Conservation (phyloP, 2,888 invertebrate genomes). For the Phortica magna region DNA sequence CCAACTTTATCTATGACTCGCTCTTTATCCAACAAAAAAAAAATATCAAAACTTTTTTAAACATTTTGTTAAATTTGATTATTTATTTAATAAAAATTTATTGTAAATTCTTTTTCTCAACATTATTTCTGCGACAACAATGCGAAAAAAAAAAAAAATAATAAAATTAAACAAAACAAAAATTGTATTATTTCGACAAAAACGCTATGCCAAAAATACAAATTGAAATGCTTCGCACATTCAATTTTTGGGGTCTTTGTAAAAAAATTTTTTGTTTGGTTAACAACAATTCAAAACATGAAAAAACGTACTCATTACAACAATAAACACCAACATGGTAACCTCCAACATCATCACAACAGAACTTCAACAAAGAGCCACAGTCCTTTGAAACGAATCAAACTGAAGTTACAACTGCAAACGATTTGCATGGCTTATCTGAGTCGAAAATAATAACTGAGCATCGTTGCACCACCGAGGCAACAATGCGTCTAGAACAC, state of each 20-base stretch:
- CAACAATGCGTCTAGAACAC: conserved; percentile 79
- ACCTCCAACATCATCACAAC: conserved; percentile 26
- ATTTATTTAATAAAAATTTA: conserved; percentile 61
- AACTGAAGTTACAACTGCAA: conserved; percentile 70
- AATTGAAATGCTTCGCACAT: conserved; percentile 55
- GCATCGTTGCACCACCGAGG: conserved; percentile 78
- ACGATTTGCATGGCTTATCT: conserved; percentile 76
- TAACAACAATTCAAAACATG: conserved; percentile 28
- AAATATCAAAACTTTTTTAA: not conserved
- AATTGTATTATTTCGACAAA: conserved; percentile 47
- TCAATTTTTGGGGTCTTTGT: conserved; percentile 53
- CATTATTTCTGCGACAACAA: conserved; percentile 65
- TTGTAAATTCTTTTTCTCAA: conserved; percentile 75
- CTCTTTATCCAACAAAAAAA: conserved; percentile 11
- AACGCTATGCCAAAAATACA: conserved; percentile 60
- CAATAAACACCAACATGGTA: conserved; percentile 27
- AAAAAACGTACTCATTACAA: conserved; percentile 26
- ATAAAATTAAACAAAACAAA: conserved; percentile 41
- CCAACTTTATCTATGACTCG: conserved; percentile 1
- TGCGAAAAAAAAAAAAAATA: conserved; percentile 46
- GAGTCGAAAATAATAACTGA: conserved; percentile 78
- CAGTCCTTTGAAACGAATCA: conserved; percentile 73
- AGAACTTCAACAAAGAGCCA: conserved; percentile 70
- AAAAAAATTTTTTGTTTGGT: conserved; percentile 7
- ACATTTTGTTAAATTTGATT: conserved; percentile 54